Percentiles rank a stretch among this genome's conserved stretches.
Conservation (phyloP, 2,797 vertebrate species). For the Sebastes taczanowskii region DNA sequence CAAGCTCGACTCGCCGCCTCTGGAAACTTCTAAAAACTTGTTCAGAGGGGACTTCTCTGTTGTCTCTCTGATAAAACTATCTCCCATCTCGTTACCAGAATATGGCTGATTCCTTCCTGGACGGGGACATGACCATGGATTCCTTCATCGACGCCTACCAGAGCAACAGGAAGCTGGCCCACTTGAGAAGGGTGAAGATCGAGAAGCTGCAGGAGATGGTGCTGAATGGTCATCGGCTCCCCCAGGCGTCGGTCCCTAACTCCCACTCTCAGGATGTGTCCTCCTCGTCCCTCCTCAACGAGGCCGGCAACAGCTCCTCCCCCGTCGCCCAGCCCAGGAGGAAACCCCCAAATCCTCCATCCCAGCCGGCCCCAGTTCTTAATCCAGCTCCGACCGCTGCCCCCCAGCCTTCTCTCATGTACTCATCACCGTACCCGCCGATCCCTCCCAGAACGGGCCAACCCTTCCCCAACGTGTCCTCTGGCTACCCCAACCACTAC, state of each 20-base stretch:
- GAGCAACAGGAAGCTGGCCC: constrained; percentile 92
- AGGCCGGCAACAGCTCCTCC: constrained; percentile 66
- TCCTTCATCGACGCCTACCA: constrained; percentile 92
- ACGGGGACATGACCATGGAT: constrained; percentile 90
- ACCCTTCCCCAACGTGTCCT: constrained; percentile 68
- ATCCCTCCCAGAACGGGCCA: constrained; percentile 89
- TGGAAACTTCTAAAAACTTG: too few species aligned
- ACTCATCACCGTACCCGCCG: constrained; percentile 85
- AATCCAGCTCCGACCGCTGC: constrained; percentile 60
- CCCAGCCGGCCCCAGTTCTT: constrained; percentile 82
- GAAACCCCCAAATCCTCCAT: constrained; percentile 87
- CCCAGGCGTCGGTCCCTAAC: constrained; percentile 58
- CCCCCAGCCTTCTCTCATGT: constrained; percentile 73
- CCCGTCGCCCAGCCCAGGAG: constrained; percentile 85
- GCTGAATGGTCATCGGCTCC: constrained; percentile 87
- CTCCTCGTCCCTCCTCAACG: constrained; percentile 42
- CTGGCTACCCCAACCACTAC: constrained; percentile 83
- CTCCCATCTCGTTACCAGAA: constrained; percentile 66
- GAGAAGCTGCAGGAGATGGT: constrained; percentile 98
- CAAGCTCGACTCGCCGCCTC: too few species aligned
- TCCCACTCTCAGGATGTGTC: constrained; percentile 73
- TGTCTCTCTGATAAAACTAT: neutral
- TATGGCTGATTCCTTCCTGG: constrained; percentile 96
- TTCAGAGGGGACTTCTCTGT: constrained; percentile 10
- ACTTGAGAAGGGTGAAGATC: constrained; percentile 93